These are phyloP conservation scores for Periophthalmodon schlosseri DNA, from an alignment of 2,113 vertebrate species.

Conservation along the genomic window DNA sequence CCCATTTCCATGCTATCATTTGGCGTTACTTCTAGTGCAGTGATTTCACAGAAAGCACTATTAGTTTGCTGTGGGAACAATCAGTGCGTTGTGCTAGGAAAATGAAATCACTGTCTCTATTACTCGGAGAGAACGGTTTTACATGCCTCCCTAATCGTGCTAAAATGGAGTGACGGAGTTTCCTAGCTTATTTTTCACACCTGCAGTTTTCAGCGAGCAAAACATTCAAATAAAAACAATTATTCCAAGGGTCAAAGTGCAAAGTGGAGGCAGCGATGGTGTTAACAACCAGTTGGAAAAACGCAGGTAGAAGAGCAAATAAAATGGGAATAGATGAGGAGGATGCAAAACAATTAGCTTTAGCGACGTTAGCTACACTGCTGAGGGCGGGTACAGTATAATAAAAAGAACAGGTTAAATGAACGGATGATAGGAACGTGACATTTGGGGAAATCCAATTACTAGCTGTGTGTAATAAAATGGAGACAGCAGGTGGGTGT, in stretches of 20 bases:
- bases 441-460: slow-evolving; percentile 14
- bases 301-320: slow-evolving; percentile 50
- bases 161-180: slow-evolving; percentile 32
- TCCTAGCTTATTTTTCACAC: slow-evolving; percentile 48
- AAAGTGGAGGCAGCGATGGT: slow-evolving; percentile 22
- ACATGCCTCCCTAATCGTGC: slow-evolving; percentile 51
- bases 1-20: slow-evolving; percentile 52
- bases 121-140: slow-evolving; percentile 57
- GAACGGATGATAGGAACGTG: slow-evolving; percentile 2
- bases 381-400: not conserved
- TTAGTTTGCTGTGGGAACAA: slow-evolving; percentile 59
- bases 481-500: slow-evolving; percentile 1
- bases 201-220: slow-evolving; percentile 36
- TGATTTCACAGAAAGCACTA: slow-evolving; percentile 66
- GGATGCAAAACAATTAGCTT: slow-evolving; percentile 34
- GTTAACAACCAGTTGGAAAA: slow-evolving; percentile 25
- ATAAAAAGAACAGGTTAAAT: slow-evolving; percentile 1
- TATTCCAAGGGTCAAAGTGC: slow-evolving; percentile 47
- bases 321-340: slow-evolving; percentile 42
- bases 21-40: slow-evolving; percentile 52
- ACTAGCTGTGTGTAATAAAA: slow-evolving; percentile 6
- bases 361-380: slow-evolving; percentile 31
- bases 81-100: slow-evolving; percentile 59
- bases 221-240: slow-evolving; percentile 51
- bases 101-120: slow-evolving; percentile 68